Evolutionary conservation across 2,113 vertebrate genomes (phyloP).

Genomic region (Tylochromis polylepis): DNA sequence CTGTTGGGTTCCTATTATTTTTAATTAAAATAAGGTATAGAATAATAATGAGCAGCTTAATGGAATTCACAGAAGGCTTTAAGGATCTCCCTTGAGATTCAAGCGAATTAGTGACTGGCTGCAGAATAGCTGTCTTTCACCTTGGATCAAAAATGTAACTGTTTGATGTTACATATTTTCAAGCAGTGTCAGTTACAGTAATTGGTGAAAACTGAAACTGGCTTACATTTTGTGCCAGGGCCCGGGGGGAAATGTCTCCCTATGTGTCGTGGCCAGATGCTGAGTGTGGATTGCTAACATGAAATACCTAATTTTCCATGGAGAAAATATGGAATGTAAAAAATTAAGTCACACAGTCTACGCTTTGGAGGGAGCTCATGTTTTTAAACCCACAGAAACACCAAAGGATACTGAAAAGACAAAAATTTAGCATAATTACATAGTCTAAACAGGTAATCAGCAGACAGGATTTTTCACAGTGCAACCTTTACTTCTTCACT

Average conservation of each 20-base stretch:
- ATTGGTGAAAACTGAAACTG: not conserved
- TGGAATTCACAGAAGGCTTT: constrained; percentile 54
- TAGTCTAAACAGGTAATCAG: not conserved
- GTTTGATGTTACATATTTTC: not conserved
- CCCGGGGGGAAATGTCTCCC: not conserved
- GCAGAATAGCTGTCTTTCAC: constrained; percentile 3
- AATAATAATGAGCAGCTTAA: constrained; percentile 66
- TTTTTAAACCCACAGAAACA: not conserved
- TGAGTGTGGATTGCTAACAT: not conserved
- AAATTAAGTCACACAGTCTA: not conserved
- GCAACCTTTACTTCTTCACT: not conserved
- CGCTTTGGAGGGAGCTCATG: not conserved
- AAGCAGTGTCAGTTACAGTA: constrained; percentile 7
- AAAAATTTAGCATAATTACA: not conserved
- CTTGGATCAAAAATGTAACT: constrained; percentile 6
- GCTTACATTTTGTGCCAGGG: not conserved
- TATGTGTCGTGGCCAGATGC: not conserved
- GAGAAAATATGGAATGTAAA: not conserved
- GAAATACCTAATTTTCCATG: not conserved
- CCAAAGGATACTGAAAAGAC: not conserved
- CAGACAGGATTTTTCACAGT: not conserved
- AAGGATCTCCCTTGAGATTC: constrained; percentile 51
- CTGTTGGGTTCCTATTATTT: constrained; percentile 37
- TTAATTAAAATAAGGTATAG: constrained; percentile 64
- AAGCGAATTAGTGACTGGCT: constrained; percentile 2